Percentiles rank a stretch among this genome's conserved stretches.
Conservation (phyloP, 2,888 invertebrate genomes). For the Synergus umbraculus region DNA sequence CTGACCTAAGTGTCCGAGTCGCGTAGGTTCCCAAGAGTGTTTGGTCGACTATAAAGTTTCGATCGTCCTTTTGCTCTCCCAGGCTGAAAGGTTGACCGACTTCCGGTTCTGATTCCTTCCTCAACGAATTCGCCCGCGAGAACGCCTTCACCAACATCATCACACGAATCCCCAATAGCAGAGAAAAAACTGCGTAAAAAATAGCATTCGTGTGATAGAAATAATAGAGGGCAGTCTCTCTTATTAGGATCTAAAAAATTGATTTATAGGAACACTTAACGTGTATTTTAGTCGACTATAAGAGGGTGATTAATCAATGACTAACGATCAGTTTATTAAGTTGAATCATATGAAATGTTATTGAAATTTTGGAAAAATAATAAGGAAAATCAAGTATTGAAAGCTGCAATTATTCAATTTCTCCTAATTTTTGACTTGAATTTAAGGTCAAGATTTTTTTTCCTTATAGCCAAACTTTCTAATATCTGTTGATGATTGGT, state of each 20-base stretch:
- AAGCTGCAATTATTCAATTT: too few relatives aligned
- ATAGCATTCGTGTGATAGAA: constrained; percentile 1
- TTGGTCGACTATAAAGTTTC: constrained; percentile 51
- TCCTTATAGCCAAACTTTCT: too few relatives aligned
- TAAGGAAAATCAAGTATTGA: too few relatives aligned
- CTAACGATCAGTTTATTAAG: too few relatives aligned
- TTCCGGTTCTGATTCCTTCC: constrained; percentile 59
- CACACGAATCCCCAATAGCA: neutral
- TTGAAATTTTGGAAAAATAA: too few relatives aligned
- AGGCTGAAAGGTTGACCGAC: constrained; percentile 59
- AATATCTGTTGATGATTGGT: too few relatives aligned
- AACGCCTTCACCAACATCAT: constrained; percentile 33
- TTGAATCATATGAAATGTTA: too few relatives aligned
- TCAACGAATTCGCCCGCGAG: constrained; percentile 34
- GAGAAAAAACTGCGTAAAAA: neutral
- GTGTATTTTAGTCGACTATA: too few relatives aligned
- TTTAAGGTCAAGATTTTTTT: too few relatives aligned
- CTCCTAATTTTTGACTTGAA: too few relatives aligned
- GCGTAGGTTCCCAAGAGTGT: constrained; percentile 40
- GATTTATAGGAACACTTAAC: neutral
- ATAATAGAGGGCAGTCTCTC: neutral
- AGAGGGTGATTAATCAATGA: too few relatives aligned
- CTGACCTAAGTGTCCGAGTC: constrained; percentile 35
- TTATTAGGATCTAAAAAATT: neutral
- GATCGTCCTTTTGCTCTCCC: constrained; percentile 45